A percentile compares a stretch with the other conserved stretches of the same genome.
Evolutionary conservation across 1,140 invertebrate species (phyloP).

Genomic region (Cataglyphis hispanica): DNA sequence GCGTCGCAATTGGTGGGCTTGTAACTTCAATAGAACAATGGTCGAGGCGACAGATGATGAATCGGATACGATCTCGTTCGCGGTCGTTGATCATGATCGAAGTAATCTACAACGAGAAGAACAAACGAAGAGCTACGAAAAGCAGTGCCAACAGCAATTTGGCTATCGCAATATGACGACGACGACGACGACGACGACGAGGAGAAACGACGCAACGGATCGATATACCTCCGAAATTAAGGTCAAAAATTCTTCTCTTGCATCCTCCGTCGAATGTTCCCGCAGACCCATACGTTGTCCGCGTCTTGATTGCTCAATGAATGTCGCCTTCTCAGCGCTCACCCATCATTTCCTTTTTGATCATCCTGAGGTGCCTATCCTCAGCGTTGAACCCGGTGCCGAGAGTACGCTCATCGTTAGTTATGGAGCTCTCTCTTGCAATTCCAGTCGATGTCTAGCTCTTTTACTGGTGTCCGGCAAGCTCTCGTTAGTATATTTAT

Average conservation of each 20-base stretch:
- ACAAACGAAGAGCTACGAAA: background rate
- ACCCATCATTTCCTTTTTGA: conserved; percentile 84
- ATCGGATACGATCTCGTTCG: background rate
- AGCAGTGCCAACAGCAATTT: conserved; percentile 29
- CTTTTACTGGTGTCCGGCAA: conserved; percentile 83
- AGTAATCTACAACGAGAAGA: background rate
- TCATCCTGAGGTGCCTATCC: conserved; percentile 83
- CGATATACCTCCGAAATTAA: conserved; percentile 70
- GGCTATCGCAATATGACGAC: conserved; percentile 69
- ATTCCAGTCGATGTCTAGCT: conserved; percentile 82
- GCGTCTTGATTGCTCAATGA: conserved; percentile 81
- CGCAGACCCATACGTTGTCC: conserved; percentile 83
- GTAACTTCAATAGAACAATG: conserved; percentile 3
- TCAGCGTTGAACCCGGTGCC: conserved; percentile 81
- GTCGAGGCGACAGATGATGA: conserved; percentile 10
- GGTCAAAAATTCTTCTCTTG: conserved; percentile 69
- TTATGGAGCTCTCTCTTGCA: conserved; percentile 76
- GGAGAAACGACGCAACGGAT: conserved; percentile 45
- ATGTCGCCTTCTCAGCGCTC: conserved; percentile 83
- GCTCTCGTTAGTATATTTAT: conserved; percentile 80
- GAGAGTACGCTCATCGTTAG: conserved; percentile 82
- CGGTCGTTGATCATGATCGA: background rate
- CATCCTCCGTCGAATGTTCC: conserved; percentile 78
- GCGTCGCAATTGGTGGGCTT: conserved; percentile 25
- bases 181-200: conserved; percentile 48